Evolutionary conservation across 2,797 vertebrate species (phyloP).

Genomic region (Tenualosa ilisha): DNA sequence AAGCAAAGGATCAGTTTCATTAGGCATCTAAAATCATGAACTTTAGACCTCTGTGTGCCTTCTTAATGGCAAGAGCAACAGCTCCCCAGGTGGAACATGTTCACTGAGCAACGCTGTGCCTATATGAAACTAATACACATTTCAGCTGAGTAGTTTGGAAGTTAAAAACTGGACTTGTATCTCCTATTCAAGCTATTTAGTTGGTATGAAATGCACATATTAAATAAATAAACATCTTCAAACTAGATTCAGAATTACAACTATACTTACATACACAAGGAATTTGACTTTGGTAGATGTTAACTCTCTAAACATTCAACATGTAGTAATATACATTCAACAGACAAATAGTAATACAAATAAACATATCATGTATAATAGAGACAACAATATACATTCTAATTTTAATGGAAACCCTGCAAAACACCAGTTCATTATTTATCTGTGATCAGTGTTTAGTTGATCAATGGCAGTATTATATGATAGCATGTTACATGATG

Average conservation of each 20-base stretch:
- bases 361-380: no score
- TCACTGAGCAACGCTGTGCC: not conserved
- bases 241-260: no score
- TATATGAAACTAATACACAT: not conserved
- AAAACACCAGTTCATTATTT: not conserved
- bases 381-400: no score
- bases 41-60: constrained; percentile 64
- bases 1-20: constrained; percentile 51
- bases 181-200: no score
- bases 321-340: no score
- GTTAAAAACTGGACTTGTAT: not conserved
- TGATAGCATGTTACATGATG: not conserved
- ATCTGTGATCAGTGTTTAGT: not conserved
- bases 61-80: not conserved
- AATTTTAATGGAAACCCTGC: not conserved
- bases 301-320: no score
- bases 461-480: not conserved
- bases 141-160: not conserved
- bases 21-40: constrained; percentile 66
- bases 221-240: no score
- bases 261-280: no score
- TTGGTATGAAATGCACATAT: no score
- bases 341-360: no score
- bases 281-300: no score
- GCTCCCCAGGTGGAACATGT: not conserved